Evolutionary conservation across 53 echinoderm and acorn worm genomes (phyloP).

Genomic region (Hippasteria phrygiana): DNA sequence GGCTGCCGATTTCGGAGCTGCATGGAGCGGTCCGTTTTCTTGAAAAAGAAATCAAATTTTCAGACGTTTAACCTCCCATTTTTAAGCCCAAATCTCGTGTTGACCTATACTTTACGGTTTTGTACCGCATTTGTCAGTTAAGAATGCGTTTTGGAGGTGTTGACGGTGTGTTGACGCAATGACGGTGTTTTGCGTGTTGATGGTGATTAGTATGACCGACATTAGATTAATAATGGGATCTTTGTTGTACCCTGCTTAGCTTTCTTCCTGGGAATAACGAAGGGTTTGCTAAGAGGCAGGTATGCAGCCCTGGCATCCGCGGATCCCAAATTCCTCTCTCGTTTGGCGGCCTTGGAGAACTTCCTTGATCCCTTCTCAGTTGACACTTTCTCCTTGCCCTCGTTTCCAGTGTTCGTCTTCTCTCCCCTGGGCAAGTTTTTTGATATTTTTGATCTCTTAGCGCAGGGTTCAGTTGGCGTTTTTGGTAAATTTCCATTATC

Average conservation of each 20-base stretch:
- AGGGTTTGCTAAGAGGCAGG: constrained; percentile 69
- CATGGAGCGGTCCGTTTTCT: too few relatives aligned
- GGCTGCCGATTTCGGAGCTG: too few relatives aligned
- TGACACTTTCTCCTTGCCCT: background rate
- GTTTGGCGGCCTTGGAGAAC: constrained; percentile 38
- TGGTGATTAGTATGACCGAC: too few relatives aligned
- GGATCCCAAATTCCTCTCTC: constrained; percentile 36
- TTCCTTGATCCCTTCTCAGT: background rate
- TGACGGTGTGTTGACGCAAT: too few relatives aligned
- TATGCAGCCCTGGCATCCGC: constrained; percentile 57
- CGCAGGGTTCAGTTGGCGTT: background rate
- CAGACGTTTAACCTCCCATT: too few relatives aligned
- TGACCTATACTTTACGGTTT: too few relatives aligned
- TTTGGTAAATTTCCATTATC: background rate
- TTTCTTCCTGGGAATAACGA: constrained; percentile 71
- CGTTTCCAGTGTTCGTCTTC: background rate
- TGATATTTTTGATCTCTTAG: background rate
- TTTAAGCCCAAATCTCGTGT: too few relatives aligned
- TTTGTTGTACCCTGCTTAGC: constrained; percentile 31
- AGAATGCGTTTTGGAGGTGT: too few relatives aligned
- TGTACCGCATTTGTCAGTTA: too few relatives aligned
- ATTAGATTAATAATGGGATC: background rate
- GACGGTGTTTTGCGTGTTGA: too few relatives aligned
- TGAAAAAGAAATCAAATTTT: too few relatives aligned
- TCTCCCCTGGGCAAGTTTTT: constrained; percentile 14